Evolutionary conservation across 2,888 invertebrate species (phyloP).

Genomic region (Dysmachus trigonus): DNA sequence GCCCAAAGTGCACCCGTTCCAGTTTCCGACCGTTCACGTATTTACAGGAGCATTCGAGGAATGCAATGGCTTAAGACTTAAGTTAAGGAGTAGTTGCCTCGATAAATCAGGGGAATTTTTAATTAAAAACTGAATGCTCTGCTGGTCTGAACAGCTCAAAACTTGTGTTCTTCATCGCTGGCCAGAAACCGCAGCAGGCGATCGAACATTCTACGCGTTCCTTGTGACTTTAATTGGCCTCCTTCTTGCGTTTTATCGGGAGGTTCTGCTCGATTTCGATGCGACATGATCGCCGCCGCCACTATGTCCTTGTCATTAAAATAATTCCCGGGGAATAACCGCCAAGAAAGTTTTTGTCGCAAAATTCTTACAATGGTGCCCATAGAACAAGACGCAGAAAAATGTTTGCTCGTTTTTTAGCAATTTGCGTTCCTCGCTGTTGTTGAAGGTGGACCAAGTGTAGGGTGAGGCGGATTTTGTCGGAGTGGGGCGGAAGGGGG

Average conservation of each 20-base stretch:
- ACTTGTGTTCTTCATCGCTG: background rate
- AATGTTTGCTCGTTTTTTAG: background rate
- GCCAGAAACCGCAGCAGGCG: background rate
- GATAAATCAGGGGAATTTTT: constrained; percentile 21
- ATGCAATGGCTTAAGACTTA: background rate
- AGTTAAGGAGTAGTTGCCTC: background rate
- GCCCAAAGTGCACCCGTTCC: background rate
- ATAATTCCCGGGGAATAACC: background rate
- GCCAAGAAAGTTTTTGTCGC: background rate
- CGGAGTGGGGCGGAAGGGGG: background rate
- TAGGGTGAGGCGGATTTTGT: background rate
- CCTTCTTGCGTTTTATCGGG: background rate
- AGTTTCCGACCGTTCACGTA: background rate
- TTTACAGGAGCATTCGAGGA: background rate
- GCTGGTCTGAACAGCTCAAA: background rate
- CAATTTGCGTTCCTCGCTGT: background rate
- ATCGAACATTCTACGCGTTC: background rate
- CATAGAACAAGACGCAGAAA: background rate
- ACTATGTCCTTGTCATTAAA: background rate
- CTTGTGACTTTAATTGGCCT: background rate
- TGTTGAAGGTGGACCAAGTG: background rate
- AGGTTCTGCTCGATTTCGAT: background rate
- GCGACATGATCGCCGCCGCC: background rate
- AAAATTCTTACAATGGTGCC: background rate
- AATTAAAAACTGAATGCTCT: background rate